Evolutionary conservation across 1,140 invertebrate genomes (phyloP).

Genomic region (Thaumetopoea pityocampa): DNA sequence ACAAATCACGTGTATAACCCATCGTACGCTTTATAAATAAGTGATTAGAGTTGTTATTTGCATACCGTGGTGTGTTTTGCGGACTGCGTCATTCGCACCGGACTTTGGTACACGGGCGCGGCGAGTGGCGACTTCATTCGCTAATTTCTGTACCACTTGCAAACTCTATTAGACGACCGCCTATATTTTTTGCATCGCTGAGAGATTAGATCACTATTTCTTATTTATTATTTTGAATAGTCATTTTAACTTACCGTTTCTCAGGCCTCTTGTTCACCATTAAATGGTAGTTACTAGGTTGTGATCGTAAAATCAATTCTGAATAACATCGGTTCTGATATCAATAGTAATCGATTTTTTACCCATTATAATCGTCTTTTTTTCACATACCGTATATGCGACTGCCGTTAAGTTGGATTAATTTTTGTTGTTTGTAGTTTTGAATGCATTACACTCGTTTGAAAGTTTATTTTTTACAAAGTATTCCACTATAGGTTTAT

Average conservation of each 20-base stretch:
- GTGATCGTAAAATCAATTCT: no score
- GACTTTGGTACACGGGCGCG: no score
- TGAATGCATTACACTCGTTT: no score
- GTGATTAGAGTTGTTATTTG: conserved; percentile 5
- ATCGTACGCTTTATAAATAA: background rate
- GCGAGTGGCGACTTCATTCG: no score
- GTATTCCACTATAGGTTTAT: no score
- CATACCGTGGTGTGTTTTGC: background rate
- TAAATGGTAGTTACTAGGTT: background rate
- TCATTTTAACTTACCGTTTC: conserved; percentile 2
- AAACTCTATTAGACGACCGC: conserved; percentile 6
- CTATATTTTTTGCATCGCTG: conserved; percentile 11
- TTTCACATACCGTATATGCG: no score
- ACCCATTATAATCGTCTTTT: background rate
- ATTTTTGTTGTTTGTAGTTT: no score
- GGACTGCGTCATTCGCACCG: conserved; percentile 6
- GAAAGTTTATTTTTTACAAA: no score
- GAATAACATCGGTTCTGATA: no score
- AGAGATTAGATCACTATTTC: conserved; percentile 10
- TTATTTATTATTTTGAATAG: conserved; percentile 8
- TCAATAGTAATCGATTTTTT: background rate
- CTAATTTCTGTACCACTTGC: conserved; percentile 8
- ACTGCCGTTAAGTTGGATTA: no score
- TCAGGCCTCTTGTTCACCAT: conserved; percentile 1
- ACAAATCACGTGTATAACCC: conserved; percentile 1